Percentiles rank a stretch among this genome's conserved stretches.
Evolutionary conservation across 2,888 invertebrate species (phyloP).

Genomic region (Meandrusa payeni): DNA sequence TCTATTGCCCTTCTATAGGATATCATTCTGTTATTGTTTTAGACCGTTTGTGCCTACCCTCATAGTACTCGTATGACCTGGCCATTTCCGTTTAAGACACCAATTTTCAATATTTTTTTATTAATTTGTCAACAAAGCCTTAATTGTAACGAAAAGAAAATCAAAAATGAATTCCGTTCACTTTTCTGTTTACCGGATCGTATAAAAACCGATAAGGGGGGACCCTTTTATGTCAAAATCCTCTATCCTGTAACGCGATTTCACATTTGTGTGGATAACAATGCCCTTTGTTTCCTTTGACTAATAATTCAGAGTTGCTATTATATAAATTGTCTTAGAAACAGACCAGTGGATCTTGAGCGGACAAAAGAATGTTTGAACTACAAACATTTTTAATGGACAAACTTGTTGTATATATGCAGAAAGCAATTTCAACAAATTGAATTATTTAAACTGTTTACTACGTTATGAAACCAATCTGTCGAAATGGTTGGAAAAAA

Average conservation of each 20-base stretch:
- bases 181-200: constrained; percentile 35
- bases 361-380: constrained; percentile 17
- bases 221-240: constrained; percentile 46
- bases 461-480: too few species aligned
- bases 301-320: constrained; percentile 44
- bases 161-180: constrained; percentile 26
- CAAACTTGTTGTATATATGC: constrained; percentile 22
- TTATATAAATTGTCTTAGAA: constrained; percentile 30
- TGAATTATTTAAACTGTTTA: constrained; percentile 7
- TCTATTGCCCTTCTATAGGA: too few species aligned
- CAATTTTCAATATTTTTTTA: too few species aligned
- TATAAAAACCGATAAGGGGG: constrained; percentile 38
- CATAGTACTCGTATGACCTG: too few species aligned
- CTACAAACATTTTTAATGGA: constrained; percentile 25
- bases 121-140: constrained; percentile 5
- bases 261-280: constrained; percentile 48
- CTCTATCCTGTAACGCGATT: constrained; percentile 47
- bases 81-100: too few species aligned
- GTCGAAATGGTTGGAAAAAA: background rate
- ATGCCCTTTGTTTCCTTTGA: constrained; percentile 51
- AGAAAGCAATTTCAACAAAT: constrained; percentile 20
- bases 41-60: too few species aligned
- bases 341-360: constrained; percentile 18
- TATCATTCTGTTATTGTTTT: too few species aligned
- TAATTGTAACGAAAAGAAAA: constrained; percentile 9